A percentile compares a stretch with the other conserved stretches of the same genome.
Evolutionary conservation across 35 echinoderm and acorn worm genomes (phyloP).

Genomic region (Apostichopus japonicus): DNA sequence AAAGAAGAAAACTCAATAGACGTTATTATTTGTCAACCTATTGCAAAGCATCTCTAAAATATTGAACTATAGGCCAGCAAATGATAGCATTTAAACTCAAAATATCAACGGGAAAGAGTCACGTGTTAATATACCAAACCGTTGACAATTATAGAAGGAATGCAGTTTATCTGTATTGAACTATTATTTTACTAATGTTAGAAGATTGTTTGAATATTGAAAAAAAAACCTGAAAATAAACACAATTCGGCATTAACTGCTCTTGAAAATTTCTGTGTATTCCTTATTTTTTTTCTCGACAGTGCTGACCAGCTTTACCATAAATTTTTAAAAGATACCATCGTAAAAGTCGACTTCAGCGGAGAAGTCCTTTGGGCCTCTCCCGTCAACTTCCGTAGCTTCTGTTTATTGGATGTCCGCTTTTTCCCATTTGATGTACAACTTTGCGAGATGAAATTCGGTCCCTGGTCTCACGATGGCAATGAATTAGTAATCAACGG

Average conservation of each 20-base stretch:
- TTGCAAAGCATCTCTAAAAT: too few relatives aligned
- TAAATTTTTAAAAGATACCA: slow-evolving; percentile 73
- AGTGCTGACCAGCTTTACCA: slow-evolving; percentile 69
- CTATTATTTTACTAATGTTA: too few relatives aligned
- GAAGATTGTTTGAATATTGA: too few relatives aligned
- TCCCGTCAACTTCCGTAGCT: slow-evolving; percentile 93
- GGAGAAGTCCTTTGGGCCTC: slow-evolving; percentile 84
- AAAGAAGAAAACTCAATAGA: too few relatives aligned
- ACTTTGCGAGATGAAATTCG: slow-evolving; percentile 94
- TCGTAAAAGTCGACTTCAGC: slow-evolving; percentile 77
- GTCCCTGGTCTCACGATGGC: slow-evolving; percentile 93
- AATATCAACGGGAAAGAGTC: too few relatives aligned
- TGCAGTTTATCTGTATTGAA: too few relatives aligned
- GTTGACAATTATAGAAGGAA: too few relatives aligned
- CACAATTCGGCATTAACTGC: background rate
- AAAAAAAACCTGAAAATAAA: too few relatives aligned
- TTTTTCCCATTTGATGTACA: slow-evolving; percentile 97
- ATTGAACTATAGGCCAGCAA: too few relatives aligned
- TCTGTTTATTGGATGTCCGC: slow-evolving; percentile 74
- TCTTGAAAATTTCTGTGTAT: background rate
- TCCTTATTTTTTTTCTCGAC: background rate
- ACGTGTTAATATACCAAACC: too few relatives aligned
- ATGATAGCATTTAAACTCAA: too few relatives aligned
- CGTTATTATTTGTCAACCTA: too few relatives aligned
- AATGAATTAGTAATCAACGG: slow-evolving; percentile 81